Evolutionary conservation across 2,797 vertebrate genomes (phyloP).

Genomic region (Gymnodraco acuticeps): DNA sequence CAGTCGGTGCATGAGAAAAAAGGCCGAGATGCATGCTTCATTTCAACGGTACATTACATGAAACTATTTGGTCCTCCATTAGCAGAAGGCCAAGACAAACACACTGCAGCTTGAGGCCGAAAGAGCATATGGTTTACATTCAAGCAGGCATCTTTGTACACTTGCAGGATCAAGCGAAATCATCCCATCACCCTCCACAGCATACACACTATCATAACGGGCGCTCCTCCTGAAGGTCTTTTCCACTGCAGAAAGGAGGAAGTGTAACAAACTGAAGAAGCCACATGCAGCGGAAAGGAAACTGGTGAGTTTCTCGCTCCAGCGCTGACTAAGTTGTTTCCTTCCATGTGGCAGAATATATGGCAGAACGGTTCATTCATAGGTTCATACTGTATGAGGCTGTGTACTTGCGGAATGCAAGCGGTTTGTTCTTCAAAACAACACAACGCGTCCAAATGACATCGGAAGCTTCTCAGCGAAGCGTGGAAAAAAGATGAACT

Average conservation of each 20-base stretch:
- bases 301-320: conserved; percentile 66
- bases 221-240: conserved; percentile 52
- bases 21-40: conserved; percentile 42
- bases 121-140: conserved; percentile 68
- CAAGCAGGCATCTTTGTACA: conserved; percentile 53
- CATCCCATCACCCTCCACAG: conserved; percentile 44
- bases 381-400: conserved; percentile 35
- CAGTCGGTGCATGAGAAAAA: conserved; percentile 36
- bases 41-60: conserved; percentile 61
- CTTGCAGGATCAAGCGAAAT: conserved; percentile 52
- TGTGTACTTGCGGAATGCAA: conserved; percentile 9
- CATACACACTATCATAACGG: conserved; percentile 31
- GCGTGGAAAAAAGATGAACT: conserved; percentile 28
- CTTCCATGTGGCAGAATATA: conserved; percentile 53
- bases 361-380: conserved; percentile 54
- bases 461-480: conserved; percentile 24
- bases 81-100: conserved; percentile 75
- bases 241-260: conserved; percentile 65
- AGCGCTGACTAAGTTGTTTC: conserved; percentile 58
- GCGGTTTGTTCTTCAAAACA: conserved; percentile 8
- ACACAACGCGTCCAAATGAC: conserved; percentile 15
- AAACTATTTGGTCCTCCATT: conserved; percentile 71
- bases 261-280: conserved; percentile 41
- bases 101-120: conserved; percentile 72
- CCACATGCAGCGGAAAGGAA: conserved; percentile 66